A percentile compares a stretch with the other conserved stretches of the same genome.
Conservation (phyloP, 64 coral and sea anemone genomes). For the Actinia tenebrosa region DNA sequence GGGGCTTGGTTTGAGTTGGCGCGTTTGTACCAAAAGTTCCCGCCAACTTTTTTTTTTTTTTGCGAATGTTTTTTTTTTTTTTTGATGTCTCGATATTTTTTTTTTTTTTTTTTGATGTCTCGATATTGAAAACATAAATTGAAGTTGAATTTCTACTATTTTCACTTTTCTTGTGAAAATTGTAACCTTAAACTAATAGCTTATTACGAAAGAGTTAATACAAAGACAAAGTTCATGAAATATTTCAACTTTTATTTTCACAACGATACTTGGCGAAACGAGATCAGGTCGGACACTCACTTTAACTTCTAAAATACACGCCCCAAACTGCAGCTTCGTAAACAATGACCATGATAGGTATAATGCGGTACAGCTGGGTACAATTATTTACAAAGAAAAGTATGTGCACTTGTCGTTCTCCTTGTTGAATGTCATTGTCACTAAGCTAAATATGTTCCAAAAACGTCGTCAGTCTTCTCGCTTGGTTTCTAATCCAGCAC, state of each 20-base stretch:
- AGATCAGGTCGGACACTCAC: conserved; percentile 14
- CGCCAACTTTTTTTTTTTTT: too few species aligned
- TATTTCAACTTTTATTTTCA: conserved; percentile 24
- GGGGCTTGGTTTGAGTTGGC: too few species aligned
- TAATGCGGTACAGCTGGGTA: background rate
- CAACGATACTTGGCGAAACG: conserved; percentile 9
- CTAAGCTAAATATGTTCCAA: conserved; percentile 20
- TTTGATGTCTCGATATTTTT: too few species aligned
- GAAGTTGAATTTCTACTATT: too few species aligned
- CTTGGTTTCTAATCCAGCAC: conserved; percentile 15
- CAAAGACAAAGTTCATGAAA: background rate
- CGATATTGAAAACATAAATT: too few species aligned
- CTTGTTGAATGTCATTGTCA: conserved; percentile 16
- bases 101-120: too few species aligned
- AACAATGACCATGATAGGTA: background rate
- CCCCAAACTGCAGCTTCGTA: conserved; percentile 7
- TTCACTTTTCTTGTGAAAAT: too few species aligned
- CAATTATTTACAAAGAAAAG: conserved; percentile 24
- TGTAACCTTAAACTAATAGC: background rate
- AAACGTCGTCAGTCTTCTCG: background rate
- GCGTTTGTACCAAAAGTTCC: too few species aligned
- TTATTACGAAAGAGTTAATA: background rate
- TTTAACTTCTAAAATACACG: background rate
- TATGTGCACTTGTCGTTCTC: background rate
- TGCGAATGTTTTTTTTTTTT: too few species aligned